Evolutionary conservation across 1,140 invertebrate species (phyloP).

Genomic region (Lethocerus indicus): DNA sequence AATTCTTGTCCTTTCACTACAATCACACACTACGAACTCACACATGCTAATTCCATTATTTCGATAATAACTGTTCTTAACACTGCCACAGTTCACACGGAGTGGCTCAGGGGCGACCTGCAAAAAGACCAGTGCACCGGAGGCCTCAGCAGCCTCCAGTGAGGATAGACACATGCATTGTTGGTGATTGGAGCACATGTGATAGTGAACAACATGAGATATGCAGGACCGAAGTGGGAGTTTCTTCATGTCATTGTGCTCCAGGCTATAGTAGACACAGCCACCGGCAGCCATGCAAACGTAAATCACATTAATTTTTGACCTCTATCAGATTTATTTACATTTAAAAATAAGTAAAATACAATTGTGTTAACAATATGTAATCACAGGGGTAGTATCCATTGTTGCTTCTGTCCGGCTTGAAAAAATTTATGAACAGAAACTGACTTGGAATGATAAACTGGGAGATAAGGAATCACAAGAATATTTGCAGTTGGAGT

Average conservation of each 20-base stretch:
- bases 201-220: conserved; percentile 71
- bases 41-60: too few species aligned
- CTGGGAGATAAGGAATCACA: conserved; percentile 58
- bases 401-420: conserved; percentile 63
- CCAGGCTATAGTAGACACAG: conserved; percentile 64
- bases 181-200: conserved; percentile 84
- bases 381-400: conserved; percentile 44
- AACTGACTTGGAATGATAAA: conserved; percentile 56
- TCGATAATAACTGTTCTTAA: too few species aligned
- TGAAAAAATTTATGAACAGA: conserved; percentile 63
- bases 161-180: conserved; percentile 84
- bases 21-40: too few species aligned
- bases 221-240: conserved; percentile 72
- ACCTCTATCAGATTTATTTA: too few species aligned
- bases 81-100: too few species aligned
- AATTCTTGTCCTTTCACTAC: too few species aligned
- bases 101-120: too few species aligned
- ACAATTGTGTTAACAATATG: too few species aligned
- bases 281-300: conserved; percentile 60
- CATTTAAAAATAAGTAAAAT: too few species aligned
- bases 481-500: conserved; percentile 62
- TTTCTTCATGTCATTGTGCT: conserved; percentile 80
- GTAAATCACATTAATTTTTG: conserved; percentile 29
- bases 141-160: conserved; percentile 43
- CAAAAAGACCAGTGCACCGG: conserved; percentile 11